Evolutionary conservation across 2,888 invertebrate species (phyloP).

Genomic region (Molanna angustata): DNA sequence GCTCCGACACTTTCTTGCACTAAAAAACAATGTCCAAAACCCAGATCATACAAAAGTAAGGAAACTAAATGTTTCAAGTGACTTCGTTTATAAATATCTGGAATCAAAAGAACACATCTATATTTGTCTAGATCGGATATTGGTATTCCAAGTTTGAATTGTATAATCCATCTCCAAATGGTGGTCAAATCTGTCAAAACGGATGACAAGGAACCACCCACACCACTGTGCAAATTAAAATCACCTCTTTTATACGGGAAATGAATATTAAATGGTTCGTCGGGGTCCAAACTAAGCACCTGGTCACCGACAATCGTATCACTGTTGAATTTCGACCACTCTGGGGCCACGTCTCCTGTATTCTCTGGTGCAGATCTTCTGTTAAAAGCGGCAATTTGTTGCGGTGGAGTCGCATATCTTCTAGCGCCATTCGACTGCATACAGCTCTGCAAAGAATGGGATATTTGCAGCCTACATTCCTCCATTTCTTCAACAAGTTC

Average conservation of each 20-base stretch:
- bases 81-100: constrained; percentile 84
- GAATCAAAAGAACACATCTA: constrained; percentile 82
- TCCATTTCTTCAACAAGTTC: constrained; percentile 76
- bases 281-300: constrained; percentile 65
- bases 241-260: constrained; percentile 89
- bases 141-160: constrained; percentile 73
- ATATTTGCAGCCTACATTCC: constrained; percentile 78
- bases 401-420: constrained; percentile 82
- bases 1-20: constrained; percentile 67
- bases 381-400: constrained; percentile 87
- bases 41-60: constrained; percentile 74
- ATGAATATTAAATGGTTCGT: constrained; percentile 77
- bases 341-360: constrained; percentile 54
- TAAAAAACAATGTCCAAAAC: constrained; percentile 81
- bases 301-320: constrained; percentile 76
- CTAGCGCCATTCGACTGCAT: constrained; percentile 79
- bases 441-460: constrained; percentile 82
- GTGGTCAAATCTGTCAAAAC: constrained; percentile 81
- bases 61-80: constrained; percentile 83
- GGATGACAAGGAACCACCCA: constrained; percentile 83
- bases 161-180: constrained; percentile 84
- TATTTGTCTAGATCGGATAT: constrained; percentile 70
- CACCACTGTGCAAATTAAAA: constrained; percentile 77
- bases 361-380: constrained; percentile 71
- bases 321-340: constrained; percentile 62